Evolutionary conservation across 2,888 invertebrate species (phyloP).

Genomic region (Lasius platythorax): DNA sequence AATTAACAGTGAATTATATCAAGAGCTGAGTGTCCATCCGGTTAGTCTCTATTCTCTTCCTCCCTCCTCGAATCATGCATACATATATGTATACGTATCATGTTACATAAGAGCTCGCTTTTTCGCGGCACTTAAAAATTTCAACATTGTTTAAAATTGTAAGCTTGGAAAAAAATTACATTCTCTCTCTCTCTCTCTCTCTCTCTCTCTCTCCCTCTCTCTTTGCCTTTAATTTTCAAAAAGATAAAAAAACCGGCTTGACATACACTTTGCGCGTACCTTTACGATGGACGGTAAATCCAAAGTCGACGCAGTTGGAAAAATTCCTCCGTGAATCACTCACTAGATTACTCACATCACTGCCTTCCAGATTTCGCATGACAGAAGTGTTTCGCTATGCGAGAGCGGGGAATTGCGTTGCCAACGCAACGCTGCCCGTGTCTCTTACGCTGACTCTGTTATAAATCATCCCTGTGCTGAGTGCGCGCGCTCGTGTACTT

Average conservation of each 20-base stretch:
- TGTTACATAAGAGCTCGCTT: neutral
- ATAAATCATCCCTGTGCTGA: conserved; percentile 67
- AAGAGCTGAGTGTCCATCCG: conserved; percentile 69
- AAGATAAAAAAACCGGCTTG: conserved; percentile 39
- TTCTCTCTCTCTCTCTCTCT: neutral
- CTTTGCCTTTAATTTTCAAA: neutral
- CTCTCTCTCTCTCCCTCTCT: neutral
- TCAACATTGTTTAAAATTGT: neutral
- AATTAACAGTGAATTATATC: conserved; percentile 69
- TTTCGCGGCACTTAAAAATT: neutral
- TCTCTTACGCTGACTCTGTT: conserved; percentile 30
- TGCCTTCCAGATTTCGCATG: conserved; percentile 70
- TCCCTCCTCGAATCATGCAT: neutral
- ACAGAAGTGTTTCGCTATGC: conserved; percentile 67
- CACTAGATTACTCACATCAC: conserved; percentile 69
- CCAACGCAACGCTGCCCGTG: conserved; percentile 39
- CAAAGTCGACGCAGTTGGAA: conserved; percentile 54
- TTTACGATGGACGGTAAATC: conserved; percentile 69
- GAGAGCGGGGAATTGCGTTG: conserved; percentile 44
- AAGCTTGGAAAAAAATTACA: conserved; percentile 23
- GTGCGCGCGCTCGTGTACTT: conserved; percentile 36
- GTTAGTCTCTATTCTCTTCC: conserved; percentile 66
- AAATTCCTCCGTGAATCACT: conserved; percentile 73
- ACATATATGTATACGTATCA: neutral
- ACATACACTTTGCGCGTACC: conserved; percentile 51